These are phyloP conservation scores for Bucorvus abyssinicus DNA, from an alignment of 2,797 vertebrate species.

Conservation along the genomic window DNA sequence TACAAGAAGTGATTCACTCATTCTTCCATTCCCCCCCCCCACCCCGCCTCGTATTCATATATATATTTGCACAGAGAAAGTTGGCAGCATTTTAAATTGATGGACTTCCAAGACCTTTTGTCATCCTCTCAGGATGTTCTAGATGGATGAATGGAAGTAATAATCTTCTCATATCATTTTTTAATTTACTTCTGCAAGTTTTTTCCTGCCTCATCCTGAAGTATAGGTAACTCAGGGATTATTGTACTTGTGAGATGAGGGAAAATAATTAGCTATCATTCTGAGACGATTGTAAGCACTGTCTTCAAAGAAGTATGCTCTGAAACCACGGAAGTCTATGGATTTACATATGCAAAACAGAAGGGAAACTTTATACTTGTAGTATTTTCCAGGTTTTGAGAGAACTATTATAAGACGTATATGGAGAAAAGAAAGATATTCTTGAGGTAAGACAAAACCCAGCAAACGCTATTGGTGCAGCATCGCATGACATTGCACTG, in stretches of 20 bases:
- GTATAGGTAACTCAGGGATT: background rate
- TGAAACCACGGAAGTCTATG: background rate
- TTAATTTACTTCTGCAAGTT: background rate
- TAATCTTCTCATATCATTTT: background rate
- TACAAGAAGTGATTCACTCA: background rate
- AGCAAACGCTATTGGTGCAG: background rate
- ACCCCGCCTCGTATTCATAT: too few species aligned
- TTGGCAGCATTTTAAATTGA: conserved; percentile 22
- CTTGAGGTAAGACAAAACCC: background rate
- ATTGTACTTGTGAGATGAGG: background rate
- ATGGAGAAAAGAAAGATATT: background rate
- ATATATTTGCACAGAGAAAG: background rate
- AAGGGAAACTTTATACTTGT: background rate
- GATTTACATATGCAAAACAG: background rate
- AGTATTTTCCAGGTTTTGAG: background rate
- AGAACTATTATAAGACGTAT: background rate
- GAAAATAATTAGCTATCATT: background rate
- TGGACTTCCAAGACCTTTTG: conserved; percentile 4
- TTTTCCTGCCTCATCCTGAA: background rate
- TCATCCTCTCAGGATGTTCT: conserved; percentile 21
- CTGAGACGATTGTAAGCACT: background rate
- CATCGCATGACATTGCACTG: background rate
- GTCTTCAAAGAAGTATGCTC: background rate
- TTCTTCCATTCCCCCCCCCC: too few species aligned
- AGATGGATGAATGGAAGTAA: background rate